Base-by-base conservation (phyloP, 2,797 vertebrate genomes). In the Tenualosa ilisha region DNA sequence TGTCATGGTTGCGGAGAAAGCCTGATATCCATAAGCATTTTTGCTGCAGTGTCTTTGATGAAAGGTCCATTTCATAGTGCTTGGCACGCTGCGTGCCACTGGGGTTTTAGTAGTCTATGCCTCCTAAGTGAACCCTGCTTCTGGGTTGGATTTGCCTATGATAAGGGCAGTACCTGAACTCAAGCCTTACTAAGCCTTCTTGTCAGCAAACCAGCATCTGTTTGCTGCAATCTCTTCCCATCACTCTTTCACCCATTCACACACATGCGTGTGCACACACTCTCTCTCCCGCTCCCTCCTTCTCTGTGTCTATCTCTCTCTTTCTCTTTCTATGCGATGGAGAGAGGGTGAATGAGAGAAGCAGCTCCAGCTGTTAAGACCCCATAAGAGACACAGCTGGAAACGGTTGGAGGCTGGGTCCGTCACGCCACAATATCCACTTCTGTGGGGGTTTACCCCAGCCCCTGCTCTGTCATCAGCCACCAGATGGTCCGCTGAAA, bases 401-500 rank as follows among this genome's bases (percentile, higher is more conserved):
- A 89, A 84, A 24, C 83, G 87, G 82, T 89, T 83, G 24, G 81
- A 83, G 85, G n/a, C 63, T 81, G 43, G 84, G 68, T 81, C 82
- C 72, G 68, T 83, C 81, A 88, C 82, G 79, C 85, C 85, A 86
- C 84, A 81, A 84, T 86, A 84, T 84, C 88, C 79, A 85, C 91
- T 88, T 89, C 83, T 85, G 86, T 86, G 82, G 61, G 84, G 86
- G 84, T 89, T 88, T 83, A 86, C 61, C 54, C 20, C 56, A 20
- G 56, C 56, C 56, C 17, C 56, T 17, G 63, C 79, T 87, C 81
- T 59, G 89, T 91, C 91, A 90, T 87, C 89, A 81, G 83, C 82
- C 81, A 89, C 85, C 90, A 90, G 90, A 86, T 91, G 88, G 84
- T 84, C 82, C 68, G 81, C 84, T 85, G 82, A 89, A 87, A 88